Conservation (phyloP, 64 coral and sea anemone species). For the Acropora yongei region DNA sequence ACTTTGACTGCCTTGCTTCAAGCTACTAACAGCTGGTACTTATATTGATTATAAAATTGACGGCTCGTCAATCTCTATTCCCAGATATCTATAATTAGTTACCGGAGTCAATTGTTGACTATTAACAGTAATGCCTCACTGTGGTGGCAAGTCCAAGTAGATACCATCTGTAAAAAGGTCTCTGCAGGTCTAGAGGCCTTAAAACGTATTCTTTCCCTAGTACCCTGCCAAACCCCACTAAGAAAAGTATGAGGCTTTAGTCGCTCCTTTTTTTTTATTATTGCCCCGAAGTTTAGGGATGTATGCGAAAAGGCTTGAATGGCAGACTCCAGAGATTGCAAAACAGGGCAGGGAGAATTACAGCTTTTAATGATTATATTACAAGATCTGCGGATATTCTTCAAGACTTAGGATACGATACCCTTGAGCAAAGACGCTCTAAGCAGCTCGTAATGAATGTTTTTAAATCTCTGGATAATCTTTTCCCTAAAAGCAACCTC, state of each 20-base stretch:
- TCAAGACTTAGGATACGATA: slow-evolving; percentile 10
- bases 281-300: slow-evolving; percentile 30
- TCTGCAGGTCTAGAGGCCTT: slow-evolving; percentile 22
- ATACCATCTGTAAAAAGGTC: slow-evolving; percentile 4
- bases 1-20: too few relatives aligned
- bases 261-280: slow-evolving; percentile 15
- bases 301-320: background rate
- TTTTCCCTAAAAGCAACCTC: background rate
- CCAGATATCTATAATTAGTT: too few relatives aligned
- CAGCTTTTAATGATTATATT: slow-evolving; percentile 13
- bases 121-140: background rate
- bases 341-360: slow-evolving; percentile 45
- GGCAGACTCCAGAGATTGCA: slow-evolving; percentile 47
- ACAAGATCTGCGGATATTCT: slow-evolving; percentile 38
- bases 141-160: slow-evolving; percentile 1
- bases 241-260: background rate
- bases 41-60: too few relatives aligned
- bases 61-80: background rate
- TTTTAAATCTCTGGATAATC: slow-evolving; percentile 37
- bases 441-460: slow-evolving; percentile 40
- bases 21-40: too few relatives aligned
- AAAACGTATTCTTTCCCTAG: slow-evolving; percentile 8
- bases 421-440: slow-evolving; percentile 8
- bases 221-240: background rate
- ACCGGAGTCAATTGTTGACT: too few relatives aligned